Evolutionary conservation across 2,797 vertebrate species (phyloP).

Genomic region (Trachops cirrhosus): DNA sequence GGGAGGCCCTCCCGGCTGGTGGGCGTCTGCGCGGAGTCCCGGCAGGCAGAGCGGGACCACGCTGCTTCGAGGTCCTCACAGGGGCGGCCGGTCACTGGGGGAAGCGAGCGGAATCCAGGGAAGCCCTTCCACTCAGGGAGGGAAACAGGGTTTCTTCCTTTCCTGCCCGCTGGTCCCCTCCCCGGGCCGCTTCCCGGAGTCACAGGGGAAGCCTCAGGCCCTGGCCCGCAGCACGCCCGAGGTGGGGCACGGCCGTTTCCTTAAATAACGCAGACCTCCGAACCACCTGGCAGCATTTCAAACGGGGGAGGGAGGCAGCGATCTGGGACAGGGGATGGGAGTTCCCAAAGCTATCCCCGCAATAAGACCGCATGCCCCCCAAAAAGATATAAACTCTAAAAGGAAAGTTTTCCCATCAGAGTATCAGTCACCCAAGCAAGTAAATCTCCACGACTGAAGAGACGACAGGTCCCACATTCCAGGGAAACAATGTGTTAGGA

Average conservation of each 20-base stretch:
- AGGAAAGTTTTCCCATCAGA: constrained; percentile 31
- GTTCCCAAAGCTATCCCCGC: neutral
- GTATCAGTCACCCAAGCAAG: neutral
- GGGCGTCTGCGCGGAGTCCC: neutral
- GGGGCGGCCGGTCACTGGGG: neutral
- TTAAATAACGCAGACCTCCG: neutral
- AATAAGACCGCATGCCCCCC: neutral
- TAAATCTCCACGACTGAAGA: neutral
- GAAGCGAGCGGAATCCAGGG: neutral
- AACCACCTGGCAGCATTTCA: neutral
- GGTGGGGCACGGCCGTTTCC: neutral
- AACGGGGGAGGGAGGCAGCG: neutral
- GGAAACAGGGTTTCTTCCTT: neutral
- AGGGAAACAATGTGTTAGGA: neutral
- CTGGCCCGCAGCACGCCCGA: neutral
- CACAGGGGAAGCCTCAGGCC: neutral
- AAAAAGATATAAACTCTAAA: neutral
- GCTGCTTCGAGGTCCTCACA: neutral
- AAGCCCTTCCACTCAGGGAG: neutral
- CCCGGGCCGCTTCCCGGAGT: neutral
- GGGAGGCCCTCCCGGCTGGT: neutral
- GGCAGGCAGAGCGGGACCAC: too few relatives aligned
- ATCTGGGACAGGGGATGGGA: neutral
- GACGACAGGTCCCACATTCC: neutral
- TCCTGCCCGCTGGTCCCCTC: neutral